Evolutionary conservation across 2,113 vertebrate genomes (phyloP), one percentile per base, ranked within the genome.

Genomic region (Malurus melanocephalus): DNA sequence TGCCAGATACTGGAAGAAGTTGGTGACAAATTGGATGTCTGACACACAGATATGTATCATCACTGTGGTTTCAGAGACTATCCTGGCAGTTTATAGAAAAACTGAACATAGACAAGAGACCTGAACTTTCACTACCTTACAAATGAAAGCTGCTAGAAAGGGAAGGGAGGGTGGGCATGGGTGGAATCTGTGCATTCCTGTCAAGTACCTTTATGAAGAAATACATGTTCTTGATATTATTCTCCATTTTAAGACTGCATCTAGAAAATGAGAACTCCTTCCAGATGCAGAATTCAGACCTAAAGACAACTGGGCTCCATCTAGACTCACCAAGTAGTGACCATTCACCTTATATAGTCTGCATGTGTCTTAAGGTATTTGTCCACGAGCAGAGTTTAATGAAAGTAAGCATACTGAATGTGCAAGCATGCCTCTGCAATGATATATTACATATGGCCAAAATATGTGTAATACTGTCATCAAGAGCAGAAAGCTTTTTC

Each of bases 1-100:
- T 93, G 78, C 38, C 92, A 93, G 74, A 38, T 80, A 93, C 2
- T 68, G 72, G 71, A 86, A 93, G 62, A 90, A 90, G 43, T 8
- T 60, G 60, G 88, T 93, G 74, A 90, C 83, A 88, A 90, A 94
- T 35, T 90, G 40, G 62, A 24, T 93, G 85, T 82, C 74, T 87
- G 75, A 88, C 78, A 90, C 74, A 65, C 46, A 91, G 90, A 90
- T 92, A 42, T 19, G 35, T 91, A 94, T 88, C 90, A 92, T 48
- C n/a, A 24, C 49, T 66, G 62, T 73, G 55, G 35, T 77, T 93
- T 88, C 77, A 59, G 83, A 86, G 45, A 66, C 81, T 85, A 59
- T 77, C 38, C 46, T 82, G 40, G 38, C 55, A 87, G 53, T 72
- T 93, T 69, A 61, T 73, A 84, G 52, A 92, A 87, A 93, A 94